Evolutionary conservation across 2,797 vertebrate genomes (phyloP).

Genomic region (Loriculus beryllinus): DNA sequence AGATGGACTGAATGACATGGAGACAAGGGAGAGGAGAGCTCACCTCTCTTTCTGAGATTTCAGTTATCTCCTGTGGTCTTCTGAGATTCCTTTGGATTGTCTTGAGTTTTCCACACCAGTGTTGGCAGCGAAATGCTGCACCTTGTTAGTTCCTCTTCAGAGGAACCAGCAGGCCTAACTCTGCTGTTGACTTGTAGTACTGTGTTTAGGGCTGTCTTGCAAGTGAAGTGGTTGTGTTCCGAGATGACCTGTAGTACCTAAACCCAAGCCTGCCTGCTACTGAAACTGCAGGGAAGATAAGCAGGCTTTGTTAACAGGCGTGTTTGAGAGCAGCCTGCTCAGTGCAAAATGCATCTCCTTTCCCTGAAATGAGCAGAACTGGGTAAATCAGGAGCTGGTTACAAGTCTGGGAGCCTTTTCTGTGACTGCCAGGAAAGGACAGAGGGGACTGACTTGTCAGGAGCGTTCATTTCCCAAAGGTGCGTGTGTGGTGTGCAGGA

Average conservation of each 20-base stretch:
- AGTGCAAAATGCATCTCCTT: neutral
- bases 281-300: constrained; percentile 1
- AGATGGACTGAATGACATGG: neutral
- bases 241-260: neutral
- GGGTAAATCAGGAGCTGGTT: neutral
- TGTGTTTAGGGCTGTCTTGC: neutral
- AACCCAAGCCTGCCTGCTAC: neutral
- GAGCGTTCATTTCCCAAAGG: neutral
- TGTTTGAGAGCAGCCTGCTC: neutral
- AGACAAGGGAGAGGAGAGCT: neutral
- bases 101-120: neutral
- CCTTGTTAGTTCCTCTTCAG: neutral
- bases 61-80: neutral
- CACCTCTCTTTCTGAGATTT: neutral
- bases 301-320: neutral
- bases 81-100: neutral
- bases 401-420: neutral
- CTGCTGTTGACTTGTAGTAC: neutral
- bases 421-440: neutral
- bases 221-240: neutral
- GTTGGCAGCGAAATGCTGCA: neutral
- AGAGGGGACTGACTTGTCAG: neutral
- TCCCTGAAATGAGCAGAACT: neutral
- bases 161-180: neutral
- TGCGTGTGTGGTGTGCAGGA: neutral